Base-by-base conservation (phyloP, 2,113 vertebrate species). In the Gallinago paraguaiae region DNA sequence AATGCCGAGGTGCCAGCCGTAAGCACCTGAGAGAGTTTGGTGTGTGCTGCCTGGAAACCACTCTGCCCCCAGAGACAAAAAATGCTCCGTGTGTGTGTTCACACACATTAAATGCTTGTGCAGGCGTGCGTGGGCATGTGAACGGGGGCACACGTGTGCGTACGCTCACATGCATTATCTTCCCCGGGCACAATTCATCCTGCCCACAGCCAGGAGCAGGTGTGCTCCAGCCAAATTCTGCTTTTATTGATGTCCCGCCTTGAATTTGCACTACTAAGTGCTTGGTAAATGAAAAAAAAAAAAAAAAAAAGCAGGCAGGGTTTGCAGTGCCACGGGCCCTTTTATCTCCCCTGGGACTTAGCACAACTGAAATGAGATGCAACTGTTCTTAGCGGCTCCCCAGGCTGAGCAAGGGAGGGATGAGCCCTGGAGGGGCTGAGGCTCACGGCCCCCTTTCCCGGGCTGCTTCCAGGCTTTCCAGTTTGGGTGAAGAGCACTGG, bases 71-170 rank as follows among this genome's bases (percentile, higher is more conserved):
- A 68, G 78, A 93, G 70, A 85, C 57, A 93, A 85, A 92, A 92
- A 94, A 79, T 76, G 89, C 57, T 92, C 63, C 0, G 5, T 65
- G 77, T 78, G 81, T 81, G 87, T 78, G 67, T 74, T 9, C 90
- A 79, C 90, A 95, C 82, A 88, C 87, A 94, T 83, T 57, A 91
- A 86, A 84, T 92, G 65, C 45, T 84, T 78, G 82, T 78, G 90
- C 63, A 78, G 90, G 93, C 64, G 1, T 77, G 85, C 0, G 75
- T 83, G 93, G 94, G 93, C 4, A 53, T 92, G 94, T 82, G 90
- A 96, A 96, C 87, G 86, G 0, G 1, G 46, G 79, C 43, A 88
- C 75, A 11, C 19, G 77, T 68, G 70, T 75, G 50, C 6, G 0
- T 90, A 86, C 6, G 63, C n/a, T 95, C 89, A 96, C 88, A 93